Conservation (phyloP, 2,888 invertebrate genomes). For the Eupithecia centaureata region DNA sequence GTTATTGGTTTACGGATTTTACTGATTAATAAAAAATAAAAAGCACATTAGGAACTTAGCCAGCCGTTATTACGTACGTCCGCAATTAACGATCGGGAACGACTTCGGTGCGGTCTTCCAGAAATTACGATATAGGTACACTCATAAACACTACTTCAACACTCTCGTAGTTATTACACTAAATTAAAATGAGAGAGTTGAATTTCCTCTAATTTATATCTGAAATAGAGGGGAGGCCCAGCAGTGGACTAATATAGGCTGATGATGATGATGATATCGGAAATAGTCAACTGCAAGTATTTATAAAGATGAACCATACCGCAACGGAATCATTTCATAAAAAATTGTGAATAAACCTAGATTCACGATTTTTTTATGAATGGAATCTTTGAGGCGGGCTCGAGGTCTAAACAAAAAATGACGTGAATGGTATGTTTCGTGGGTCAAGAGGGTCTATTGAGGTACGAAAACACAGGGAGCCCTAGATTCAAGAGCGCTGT, state of each 20-base stretch:
- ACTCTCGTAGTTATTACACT: no score
- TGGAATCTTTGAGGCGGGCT: constrained; percentile 64
- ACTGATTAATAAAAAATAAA: no score
- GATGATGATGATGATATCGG: no score
- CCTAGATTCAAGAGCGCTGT: constrained; percentile 54
- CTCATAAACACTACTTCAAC: constrained; percentile 42
- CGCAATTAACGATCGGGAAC: constrained; percentile 62
- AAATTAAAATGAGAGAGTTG: constrained; percentile 44
- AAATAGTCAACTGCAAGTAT: constrained; percentile 56
- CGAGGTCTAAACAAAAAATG: constrained; percentile 63
- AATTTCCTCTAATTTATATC: constrained; percentile 49
- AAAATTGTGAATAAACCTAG: no score
- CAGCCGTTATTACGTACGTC: constrained; percentile 51
- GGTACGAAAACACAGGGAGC: constrained; percentile 57
- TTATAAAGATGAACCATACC: constrained; percentile 55
- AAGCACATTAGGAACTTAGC: constrained; percentile 52
- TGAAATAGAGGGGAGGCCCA: no score
- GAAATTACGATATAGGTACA: constrained; percentile 59
- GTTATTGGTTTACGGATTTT: no score
- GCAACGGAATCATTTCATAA: constrained; percentile 60
- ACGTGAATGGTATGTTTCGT: constrained; percentile 69
- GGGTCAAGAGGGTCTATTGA: constrained; percentile 73
- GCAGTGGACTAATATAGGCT: no score
- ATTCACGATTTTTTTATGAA: constrained; percentile 70
- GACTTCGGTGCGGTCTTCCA: constrained; percentile 56